These are phyloP conservation scores for Elmis aenea DNA, from an alignment of 2,888 invertebrate genomes.

Conservation along the genomic window DNA sequence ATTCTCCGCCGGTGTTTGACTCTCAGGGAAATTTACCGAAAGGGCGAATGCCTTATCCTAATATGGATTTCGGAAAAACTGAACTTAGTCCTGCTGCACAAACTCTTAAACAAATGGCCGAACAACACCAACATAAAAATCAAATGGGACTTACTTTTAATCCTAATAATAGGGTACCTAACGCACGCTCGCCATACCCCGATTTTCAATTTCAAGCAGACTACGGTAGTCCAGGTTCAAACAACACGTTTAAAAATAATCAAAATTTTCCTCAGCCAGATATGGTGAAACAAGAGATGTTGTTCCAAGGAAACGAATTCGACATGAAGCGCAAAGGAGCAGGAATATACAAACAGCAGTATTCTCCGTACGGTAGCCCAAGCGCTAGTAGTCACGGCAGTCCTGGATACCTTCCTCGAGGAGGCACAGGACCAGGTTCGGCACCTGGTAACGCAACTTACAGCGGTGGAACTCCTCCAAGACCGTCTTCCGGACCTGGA, in stretches of 20 bases:
- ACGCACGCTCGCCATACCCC: conserved; percentile 55
- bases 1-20: conserved; percentile 42
- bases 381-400: conserved; percentile 56
- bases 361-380: conserved; percentile 63
- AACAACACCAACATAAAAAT: conserved; percentile 88
- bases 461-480: conserved; percentile 46
- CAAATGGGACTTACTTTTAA: conserved; percentile 60
- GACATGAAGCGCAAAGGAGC: conserved; percentile 48
- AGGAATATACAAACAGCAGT: conserved; percentile 54
- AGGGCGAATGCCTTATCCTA: conserved; percentile 36
- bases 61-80: conserved; percentile 45
- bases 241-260: conserved; percentile 43
- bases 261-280: conserved; percentile 47
- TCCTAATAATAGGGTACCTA: conserved; percentile 43
- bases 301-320: conserved; percentile 41
- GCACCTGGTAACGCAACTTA: conserved; percentile 29
- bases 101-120: conserved; percentile 94
- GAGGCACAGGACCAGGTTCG: conserved; percentile 22
- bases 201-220: conserved; percentile 57
- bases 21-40: conserved; percentile 16
- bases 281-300: conserved; percentile 56
- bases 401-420: conserved; percentile 47
- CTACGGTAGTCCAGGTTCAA: conserved; percentile 49
- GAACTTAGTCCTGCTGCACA: conserved; percentile 90
- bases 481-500: conserved; percentile 51